A percentile compares a stretch with the other conserved stretches of the same genome.
Evolutionary conservation across 2,888 invertebrate species (phyloP).

Genomic region (Cistogaster globosa): DNA sequence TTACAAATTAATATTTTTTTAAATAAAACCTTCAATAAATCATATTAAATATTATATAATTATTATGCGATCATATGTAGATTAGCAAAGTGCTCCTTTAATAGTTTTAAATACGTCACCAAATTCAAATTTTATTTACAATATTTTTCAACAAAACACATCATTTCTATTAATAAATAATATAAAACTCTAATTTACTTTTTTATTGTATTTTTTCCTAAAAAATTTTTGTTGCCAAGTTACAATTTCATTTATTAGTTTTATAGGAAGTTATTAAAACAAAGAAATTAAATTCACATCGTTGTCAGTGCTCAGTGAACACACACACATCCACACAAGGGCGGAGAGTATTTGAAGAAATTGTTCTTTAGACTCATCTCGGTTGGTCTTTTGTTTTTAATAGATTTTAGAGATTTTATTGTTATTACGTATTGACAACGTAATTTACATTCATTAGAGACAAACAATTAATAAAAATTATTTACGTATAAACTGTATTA

Average conservation of each 20-base stretch:
- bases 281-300: slow-evolving; percentile 1
- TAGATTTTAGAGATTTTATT: not conserved
- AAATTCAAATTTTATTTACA: not conserved
- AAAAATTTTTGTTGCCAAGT: slow-evolving; percentile 19
- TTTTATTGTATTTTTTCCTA: not conserved
- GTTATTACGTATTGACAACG: slow-evolving; percentile 30
- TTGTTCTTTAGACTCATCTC: slow-evolving; percentile 51
- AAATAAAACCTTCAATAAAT: too few relatives aligned
- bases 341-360: not conserved
- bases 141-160: not conserved
- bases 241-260: slow-evolving; percentile 21
- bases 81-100: too few relatives aligned
- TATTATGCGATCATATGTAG: too few relatives aligned
- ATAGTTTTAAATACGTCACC: not conserved
- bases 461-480: slow-evolving; percentile 11
- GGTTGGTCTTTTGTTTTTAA: slow-evolving; percentile 4
- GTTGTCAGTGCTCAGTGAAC: slow-evolving; percentile 13
- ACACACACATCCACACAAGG: not conserved
- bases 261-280: slow-evolving; percentile 40
- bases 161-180: not conserved
- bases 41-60: too few relatives aligned
- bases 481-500: slow-evolving; percentile 33
- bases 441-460: slow-evolving; percentile 30
- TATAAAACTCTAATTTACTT: not conserved
- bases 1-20: too few relatives aligned